phyloP scores from a whole-genome alignment of 2,113 vertebrate genomes.

The Irena cyanogastra region DNA sequence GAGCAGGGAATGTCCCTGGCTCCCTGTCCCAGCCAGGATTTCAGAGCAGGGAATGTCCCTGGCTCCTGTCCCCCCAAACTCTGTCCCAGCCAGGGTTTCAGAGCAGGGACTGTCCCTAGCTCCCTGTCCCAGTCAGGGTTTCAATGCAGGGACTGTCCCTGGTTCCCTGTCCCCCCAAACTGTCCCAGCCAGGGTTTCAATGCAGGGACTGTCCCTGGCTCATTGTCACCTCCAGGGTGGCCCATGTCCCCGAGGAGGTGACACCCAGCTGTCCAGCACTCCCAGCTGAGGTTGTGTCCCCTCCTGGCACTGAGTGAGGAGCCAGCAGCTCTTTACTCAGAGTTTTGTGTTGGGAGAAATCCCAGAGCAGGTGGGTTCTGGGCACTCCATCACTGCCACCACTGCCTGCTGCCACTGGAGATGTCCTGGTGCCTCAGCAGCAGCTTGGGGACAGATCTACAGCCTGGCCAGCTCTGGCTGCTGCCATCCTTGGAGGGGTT shows the following conservation, averaged over 20 bases:
- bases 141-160: too few species aligned
- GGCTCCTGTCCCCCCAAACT: too few species aligned
- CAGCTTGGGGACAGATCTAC: neutral
- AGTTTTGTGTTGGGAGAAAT: neutral
- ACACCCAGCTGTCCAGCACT: neutral
- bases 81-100: too few species aligned
- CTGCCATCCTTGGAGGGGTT: neutral
- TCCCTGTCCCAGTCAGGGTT: too few species aligned
- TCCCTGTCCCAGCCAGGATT: too few species aligned
- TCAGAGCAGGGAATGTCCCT: too few species aligned
- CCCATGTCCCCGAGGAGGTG: neutral
- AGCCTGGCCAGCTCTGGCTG: neutral
- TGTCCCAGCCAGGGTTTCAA: neutral
- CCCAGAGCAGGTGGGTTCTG: neutral
- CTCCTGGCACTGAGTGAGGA: neutral
- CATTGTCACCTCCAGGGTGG: neutral
- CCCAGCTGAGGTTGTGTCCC: neutral
- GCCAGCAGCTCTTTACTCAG: neutral
- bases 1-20: too few species aligned
- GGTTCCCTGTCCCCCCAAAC: too few species aligned
- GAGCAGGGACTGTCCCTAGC: too few species aligned
- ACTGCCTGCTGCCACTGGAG: neutral
- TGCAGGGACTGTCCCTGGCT: neutral
- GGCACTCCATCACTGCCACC: neutral
- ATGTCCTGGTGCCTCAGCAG: neutral